Conservation (phyloP, 2,888 invertebrate genomes). For the Melinaea marsaeus region DNA sequence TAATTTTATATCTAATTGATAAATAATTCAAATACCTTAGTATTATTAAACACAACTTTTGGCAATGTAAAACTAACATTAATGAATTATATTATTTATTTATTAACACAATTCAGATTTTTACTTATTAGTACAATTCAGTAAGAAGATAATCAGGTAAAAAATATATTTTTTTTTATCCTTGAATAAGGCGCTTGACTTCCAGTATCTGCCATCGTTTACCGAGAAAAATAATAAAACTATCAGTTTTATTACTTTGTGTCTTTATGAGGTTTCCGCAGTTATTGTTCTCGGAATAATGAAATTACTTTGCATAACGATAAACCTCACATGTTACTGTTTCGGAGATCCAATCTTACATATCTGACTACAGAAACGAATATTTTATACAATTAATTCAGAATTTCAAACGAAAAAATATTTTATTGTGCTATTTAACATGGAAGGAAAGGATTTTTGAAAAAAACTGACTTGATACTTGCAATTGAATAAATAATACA, state of each 20-base stretch:
- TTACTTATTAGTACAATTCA: too few species aligned
- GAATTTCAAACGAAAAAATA: not conserved
- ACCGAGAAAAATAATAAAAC: constrained; percentile 60
- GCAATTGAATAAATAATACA: too few species aligned
- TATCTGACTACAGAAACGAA: not conserved
- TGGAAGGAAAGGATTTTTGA: too few species aligned
- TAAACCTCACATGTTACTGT: constrained; percentile 3
- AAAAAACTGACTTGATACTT: too few species aligned
- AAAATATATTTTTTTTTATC: too few species aligned
- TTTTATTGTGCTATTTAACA: not conserved
- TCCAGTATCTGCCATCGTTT: constrained; percentile 48
- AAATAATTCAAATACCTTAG: too few species aligned
- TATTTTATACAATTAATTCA: not conserved
- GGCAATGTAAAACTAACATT: too few species aligned
- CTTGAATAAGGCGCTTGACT: not conserved
- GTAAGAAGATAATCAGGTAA: too few species aligned
- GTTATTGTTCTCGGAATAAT: constrained; percentile 19
- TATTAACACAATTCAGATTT: too few species aligned
- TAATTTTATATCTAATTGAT: too few species aligned
- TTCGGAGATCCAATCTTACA: constrained; percentile 6
- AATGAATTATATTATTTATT: too few species aligned
- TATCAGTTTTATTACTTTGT: constrained; percentile 59
- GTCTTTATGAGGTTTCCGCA: constrained; percentile 41
- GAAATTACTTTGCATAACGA: constrained; percentile 10
- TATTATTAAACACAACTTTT: too few species aligned